phyloP scores from a whole-genome alignment of 2,113 vertebrate genomes.

The Guaruba guarouba region DNA sequence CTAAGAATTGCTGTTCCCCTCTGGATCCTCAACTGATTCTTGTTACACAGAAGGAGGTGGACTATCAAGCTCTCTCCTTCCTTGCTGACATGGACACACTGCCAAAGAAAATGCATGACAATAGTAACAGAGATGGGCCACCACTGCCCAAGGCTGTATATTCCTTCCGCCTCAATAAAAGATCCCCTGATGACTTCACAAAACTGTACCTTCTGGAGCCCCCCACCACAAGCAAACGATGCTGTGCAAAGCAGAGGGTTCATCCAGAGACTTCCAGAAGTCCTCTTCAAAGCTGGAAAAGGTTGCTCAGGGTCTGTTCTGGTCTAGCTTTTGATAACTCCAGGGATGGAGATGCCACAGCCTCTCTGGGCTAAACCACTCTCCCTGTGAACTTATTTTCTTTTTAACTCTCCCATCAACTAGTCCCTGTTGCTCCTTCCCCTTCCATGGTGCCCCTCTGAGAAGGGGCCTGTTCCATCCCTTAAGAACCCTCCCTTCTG shows the following conservation, averaged over 20 bases:
- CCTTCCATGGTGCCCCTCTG: background rate
- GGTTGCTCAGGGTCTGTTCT: background rate
- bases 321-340: background rate
- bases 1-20: background rate
- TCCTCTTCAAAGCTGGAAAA: background rate
- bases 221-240: background rate
- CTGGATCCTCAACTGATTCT: background rate
- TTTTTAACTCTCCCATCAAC: background rate
- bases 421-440: background rate
- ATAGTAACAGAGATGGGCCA: background rate
- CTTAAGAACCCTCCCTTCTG: background rate
- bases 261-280: background rate
- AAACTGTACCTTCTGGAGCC: background rate
- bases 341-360: background rate
- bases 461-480: background rate
- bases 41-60: background rate
- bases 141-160: background rate
- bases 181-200: background rate
- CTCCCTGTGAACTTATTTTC: background rate
- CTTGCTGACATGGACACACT: background rate
- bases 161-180: background rate
- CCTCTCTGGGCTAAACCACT: background rate
- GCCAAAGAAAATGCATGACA: background rate
- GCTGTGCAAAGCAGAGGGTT: background rate
- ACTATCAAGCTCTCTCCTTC: background rate